Base-by-base conservation (phyloP, 37 sponge, comb jelly and placozoan genomes). In the Tethya wilhelma region DNA sequence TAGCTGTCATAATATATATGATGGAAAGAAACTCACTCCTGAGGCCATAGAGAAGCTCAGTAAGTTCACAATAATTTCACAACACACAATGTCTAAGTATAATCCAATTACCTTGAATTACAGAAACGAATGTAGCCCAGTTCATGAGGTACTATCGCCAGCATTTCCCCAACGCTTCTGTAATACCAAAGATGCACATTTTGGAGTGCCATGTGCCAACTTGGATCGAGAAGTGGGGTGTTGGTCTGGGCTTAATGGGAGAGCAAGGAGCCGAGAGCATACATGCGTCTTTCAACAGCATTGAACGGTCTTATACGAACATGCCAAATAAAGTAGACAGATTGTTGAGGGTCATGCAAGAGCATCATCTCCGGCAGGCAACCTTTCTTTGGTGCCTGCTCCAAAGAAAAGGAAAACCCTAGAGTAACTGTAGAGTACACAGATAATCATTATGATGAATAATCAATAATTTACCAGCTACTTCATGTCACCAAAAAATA, bases 251-350 rank as follows among this genome's bases (percentile, higher is more conserved):
- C 2, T 38, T 59, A 7, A 5, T 45, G 46, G 71, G 71, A 33
- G 69, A 80, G 37, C 81, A 80, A 56, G 81, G 81, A 60, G 78
- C 44, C 14, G 65, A 77, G 55, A 42, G 29, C 33, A 60, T 64
- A 11, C 78, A 77, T 32, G 41, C 41, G 42, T 45, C n/a, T 23
- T 77, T 77, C 46, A 77, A 77, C 31, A 25, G 31, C 26, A 37
- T 75, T 59, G 56, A 77, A 33, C 42, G 78, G 3, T 34, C 34
- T 12, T 64, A 33, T 36, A 11, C 44, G 1, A 11, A 5, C 44
- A 77, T 77, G 40, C n/a, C 4, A 1, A 45, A 77, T 33, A 62
- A 20, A 2, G 30, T 64, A 43, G 53, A 77, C 6, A 22, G 26
- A 23, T 31, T 77, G 29, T 20, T 25, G 28, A 30, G n/a, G 41